Evolutionary conservation across 2,888 invertebrate species (phyloP), one percentile per base, ranked within the genome.

Genomic region (Euspilapteryx auroguttella): DNA sequence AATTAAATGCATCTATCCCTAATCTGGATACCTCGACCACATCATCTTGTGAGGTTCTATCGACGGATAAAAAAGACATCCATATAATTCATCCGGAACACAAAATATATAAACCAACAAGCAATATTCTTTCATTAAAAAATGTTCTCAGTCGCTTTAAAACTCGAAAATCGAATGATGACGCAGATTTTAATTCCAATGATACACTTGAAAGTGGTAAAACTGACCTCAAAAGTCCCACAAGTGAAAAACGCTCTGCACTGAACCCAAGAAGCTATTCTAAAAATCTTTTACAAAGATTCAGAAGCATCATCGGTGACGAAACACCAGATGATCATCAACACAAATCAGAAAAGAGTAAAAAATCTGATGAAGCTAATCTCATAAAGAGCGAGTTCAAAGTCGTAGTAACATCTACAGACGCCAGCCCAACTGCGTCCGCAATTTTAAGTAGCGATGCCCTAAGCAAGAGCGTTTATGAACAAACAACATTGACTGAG

Each of bases 41-140:
- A 7, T 79, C 78, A 0, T 80, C 79, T 3, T 79, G 80, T 38
- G 80, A 79, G 49, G 68, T 77, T 1, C 44, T 80, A 25, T 61
- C 78, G 4, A 35, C 49, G 20, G 61, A 62, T 38, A 69, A 29
- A 42, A 69, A 45, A 44, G 71, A 40, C 44, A 59, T 56, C 37
- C 76, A 61, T 50, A 59, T 78, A 2, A 79, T 84, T 35, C 88
- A 89, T 47, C 89, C 89, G 1, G 88, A 89, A 46, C 87, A 89
- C 51, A 88, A 86, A 58, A 88, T 89, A 40, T 88, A 88, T 45
- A 80, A 86, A 35, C 82, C 84, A 25, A 79, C 80, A 1, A 73
- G 77, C 26, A 81, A 71, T 34, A 58, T 75, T 37, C 41, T 71
- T 2, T 76, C 82, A 3, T 56, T 82, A 1, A 78, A 80, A 46